phyloP scores from a whole-genome alignment of 1,140 invertebrate species.

The Hyposmocoma kahamanoa region DNA sequence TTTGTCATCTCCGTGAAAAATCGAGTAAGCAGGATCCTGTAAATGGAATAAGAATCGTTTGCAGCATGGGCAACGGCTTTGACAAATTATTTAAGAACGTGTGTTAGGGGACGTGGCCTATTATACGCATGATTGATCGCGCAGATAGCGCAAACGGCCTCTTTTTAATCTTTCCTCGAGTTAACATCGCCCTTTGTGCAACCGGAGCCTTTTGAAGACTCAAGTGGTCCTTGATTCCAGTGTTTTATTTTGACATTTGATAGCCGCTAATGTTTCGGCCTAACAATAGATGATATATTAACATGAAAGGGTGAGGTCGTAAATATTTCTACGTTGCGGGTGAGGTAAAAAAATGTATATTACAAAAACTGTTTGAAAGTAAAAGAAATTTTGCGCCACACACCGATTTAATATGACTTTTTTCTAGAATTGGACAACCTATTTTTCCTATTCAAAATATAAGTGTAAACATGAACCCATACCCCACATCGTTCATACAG shows the following conservation, averaged over 20 bases:
- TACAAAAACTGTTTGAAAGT: too few species aligned
- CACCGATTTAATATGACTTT: too few species aligned
- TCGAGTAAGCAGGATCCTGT: too few species aligned
- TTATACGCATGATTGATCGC: constrained; percentile 64
- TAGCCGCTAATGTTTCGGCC: too few species aligned
- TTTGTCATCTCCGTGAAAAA: too few species aligned
- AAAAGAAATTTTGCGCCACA: too few species aligned
- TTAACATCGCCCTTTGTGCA: constrained; percentile 46
- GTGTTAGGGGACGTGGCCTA: constrained; percentile 54
- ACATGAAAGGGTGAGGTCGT: too few species aligned
- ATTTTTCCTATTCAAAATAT: neutral
- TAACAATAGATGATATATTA: too few species aligned
- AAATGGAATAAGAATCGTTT: constrained; percentile 12
- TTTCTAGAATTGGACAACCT: neutral
- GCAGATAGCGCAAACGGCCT: constrained; percentile 47
- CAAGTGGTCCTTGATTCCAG: constrained; percentile 12
- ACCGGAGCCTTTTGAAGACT: constrained; percentile 46
- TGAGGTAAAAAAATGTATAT: too few species aligned
- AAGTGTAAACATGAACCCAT: neutral
- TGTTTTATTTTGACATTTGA: constrained; percentile 3
- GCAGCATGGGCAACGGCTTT: constrained; percentile 38
- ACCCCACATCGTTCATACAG: constrained; percentile 12
- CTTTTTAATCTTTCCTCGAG: constrained; percentile 40
- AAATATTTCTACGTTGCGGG: too few species aligned
- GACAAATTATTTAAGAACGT: constrained; percentile 72